Base-by-base conservation (phyloP, 2,797 vertebrate species). In the Myiotriccus ornatus region DNA sequence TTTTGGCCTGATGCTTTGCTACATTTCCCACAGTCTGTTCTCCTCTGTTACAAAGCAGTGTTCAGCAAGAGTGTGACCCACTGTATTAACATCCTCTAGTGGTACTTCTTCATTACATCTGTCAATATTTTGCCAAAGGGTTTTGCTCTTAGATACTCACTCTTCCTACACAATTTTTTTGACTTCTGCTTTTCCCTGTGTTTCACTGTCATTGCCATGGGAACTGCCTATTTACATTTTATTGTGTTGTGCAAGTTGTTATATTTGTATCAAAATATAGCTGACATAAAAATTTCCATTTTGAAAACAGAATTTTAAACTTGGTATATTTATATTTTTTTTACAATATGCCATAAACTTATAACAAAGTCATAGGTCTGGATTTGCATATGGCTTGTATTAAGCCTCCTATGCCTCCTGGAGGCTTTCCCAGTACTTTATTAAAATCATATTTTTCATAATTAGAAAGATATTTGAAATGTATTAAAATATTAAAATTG, bases 41-140 rank as follows among this genome's bases (percentile, higher is more conserved):
- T 52, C 46, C 50, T 50, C 55, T 80, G 39, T 74, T 89, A 39
- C 43, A 46, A 55, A 71, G 70, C 79, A 53, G 24, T 4, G 5
- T 75, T 87, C 59, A 70, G 73, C 25, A 81, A n/a, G 35, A 69
- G 11, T 9, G 56, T 30, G 32, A 82, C 10, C 49, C 83, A 10
- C 67, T 43, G 25, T 69, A 30, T 79, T 82, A 79, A 60, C 23
- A 60, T 70, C n/a, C 20, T 55, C 32, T 76, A 11, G 52, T 76
- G 50, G 25, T 84, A 28, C 19, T 62, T 24, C 78, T 87, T 92
- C 46, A 20, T 93, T 93, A 64, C 14, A 70, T 62, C 75, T 89
- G 60, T 87, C 87, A 85, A 62, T 89, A 87, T 93, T 92, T 92
- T 87, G 55, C 78, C 60, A 70, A 78, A 83, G 52, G 60, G 37